Percentiles rank a stretch among this genome's conserved stretches.
These are phyloP conservation scores for Psix sp. DNA, from an alignment of 1,140 invertebrate genomes.

Conservation along the genomic window DNA sequence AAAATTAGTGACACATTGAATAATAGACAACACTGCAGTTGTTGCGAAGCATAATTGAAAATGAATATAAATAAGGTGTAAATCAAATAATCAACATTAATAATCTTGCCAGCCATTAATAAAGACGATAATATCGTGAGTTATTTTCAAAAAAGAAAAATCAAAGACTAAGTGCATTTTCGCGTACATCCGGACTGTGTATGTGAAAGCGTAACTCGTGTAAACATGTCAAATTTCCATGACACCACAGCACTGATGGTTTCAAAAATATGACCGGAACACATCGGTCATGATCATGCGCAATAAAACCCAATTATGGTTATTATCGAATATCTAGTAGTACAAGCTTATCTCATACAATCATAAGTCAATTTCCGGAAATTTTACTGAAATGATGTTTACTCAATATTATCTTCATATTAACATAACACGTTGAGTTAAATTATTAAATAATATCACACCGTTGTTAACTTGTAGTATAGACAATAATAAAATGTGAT, in stretches of 20 bases:
- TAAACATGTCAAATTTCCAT: conserved; percentile 26
- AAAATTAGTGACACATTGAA: too few species aligned
- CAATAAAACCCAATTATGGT: conserved; percentile 31
- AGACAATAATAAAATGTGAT: neutral
- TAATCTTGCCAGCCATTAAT: too few species aligned
- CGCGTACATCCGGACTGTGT: conserved; percentile 29
- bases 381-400: too few species aligned
- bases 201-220: conserved; percentile 41
- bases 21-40: too few species aligned
- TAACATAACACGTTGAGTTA: neutral
- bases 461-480: neutral
- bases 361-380: conserved; percentile 19
- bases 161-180: conserved; percentile 10
- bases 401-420: too few species aligned
- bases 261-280: conserved; percentile 32
- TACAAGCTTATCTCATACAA: conserved; percentile 5
- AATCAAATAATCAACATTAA: too few species aligned
- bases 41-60: too few species aligned
- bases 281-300: conserved; percentile 16
- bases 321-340: conserved; percentile 27
- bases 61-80: too few species aligned
- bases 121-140: conserved; percentile 23
- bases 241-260: conserved; percentile 5
- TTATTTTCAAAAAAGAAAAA: conserved; percentile 10
- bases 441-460: neutral